Evolutionary conservation across 2,888 invertebrate genomes (phyloP), one percentile per base, ranked within the genome.

Genomic region (Drosophila neonasuta): DNA sequence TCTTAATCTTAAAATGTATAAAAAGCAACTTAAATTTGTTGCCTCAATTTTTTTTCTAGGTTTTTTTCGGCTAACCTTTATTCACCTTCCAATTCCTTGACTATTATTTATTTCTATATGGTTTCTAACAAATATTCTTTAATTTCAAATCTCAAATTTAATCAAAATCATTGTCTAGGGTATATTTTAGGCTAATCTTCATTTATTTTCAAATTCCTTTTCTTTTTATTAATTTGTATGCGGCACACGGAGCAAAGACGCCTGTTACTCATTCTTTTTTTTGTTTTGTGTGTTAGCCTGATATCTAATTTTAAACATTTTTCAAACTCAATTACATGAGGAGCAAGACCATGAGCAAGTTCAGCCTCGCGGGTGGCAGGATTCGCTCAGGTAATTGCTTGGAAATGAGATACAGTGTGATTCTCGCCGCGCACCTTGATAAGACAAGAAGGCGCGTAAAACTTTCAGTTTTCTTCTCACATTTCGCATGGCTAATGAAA

Each of bases 261-360:
- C 39, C 34, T 49, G 55, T 42, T 62, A 51, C 42, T 48, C 41
- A 67, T 34, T 58, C 5, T 36, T n/a, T n/a, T 36, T 5, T n/a
- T 36, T 5, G 5, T 36, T n/a, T n/a, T 36, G 45, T 49, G 56
- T 45, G 58, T 34, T 10, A 30, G 30, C 24, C 56, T 63, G 55
- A 68, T 68, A 72, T 81, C 79, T 72, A 80, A 85, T 85, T 86
- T 84, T 72, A 56, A 71, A 72, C 65, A 84, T 71, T 79, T 79
- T 65, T 67, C 65, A 85, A 81, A 87, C 80, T 82, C 82, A 81
- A 87, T 81, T 81, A 87, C 67, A 68, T 66, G 42, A 42, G 17
- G 13, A 60, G 46, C 54, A 44, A 46, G 39, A 7, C 24, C 24
- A 24, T 24, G 24, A 24, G 24, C 39, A 39, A 39, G 50, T 10